phyloP scores from a whole-genome alignment of 2,888 invertebrate genomes.

The Dynastes tityus region DNA sequence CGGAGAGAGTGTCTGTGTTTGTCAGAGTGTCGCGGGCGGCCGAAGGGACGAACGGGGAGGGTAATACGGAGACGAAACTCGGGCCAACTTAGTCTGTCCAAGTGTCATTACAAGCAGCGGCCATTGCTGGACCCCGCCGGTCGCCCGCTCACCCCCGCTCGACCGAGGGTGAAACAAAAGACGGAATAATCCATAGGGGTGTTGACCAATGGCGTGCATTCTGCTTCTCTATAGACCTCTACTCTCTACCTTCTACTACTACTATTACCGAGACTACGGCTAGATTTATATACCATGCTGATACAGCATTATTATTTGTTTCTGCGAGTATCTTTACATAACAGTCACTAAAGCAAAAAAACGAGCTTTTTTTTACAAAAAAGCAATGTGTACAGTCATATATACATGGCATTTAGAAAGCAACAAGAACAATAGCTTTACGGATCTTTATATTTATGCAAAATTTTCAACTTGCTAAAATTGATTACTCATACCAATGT shows the following conservation, averaged over 20 bases:
- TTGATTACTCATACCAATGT: no score
- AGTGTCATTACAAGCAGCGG: conserved; percentile 71
- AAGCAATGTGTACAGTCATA: no score
- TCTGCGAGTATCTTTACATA: not conserved
- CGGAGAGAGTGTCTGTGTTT: conserved; percentile 59
- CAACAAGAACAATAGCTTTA: no score
- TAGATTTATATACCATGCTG: conserved; percentile 9
- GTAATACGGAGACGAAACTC: conserved; percentile 61
- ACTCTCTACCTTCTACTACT: conserved; percentile 54
- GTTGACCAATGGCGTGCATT: conserved; percentile 70
- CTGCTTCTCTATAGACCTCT: conserved; percentile 57
- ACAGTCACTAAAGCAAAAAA: no score
- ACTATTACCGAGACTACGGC: conserved; percentile 8
- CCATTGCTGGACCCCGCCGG: conserved; percentile 66
- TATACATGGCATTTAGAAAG: no score
- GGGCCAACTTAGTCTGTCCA: conserved; percentile 67
- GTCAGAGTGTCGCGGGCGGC: conserved; percentile 58
- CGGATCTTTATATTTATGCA: no score
- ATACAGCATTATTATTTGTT: not conserved
- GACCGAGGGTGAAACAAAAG: conserved; percentile 70
- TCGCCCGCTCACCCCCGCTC: conserved; percentile 54
- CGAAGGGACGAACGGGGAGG: conserved; percentile 51
- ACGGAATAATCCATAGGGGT: conserved; percentile 71
- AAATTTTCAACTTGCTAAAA: no score
- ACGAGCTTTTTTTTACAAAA: no score